Evolutionary conservation across 1,140 invertebrate genomes (phyloP), one percentile per base, ranked within the genome.

Genomic region (Globodera rostochiensis): DNA sequence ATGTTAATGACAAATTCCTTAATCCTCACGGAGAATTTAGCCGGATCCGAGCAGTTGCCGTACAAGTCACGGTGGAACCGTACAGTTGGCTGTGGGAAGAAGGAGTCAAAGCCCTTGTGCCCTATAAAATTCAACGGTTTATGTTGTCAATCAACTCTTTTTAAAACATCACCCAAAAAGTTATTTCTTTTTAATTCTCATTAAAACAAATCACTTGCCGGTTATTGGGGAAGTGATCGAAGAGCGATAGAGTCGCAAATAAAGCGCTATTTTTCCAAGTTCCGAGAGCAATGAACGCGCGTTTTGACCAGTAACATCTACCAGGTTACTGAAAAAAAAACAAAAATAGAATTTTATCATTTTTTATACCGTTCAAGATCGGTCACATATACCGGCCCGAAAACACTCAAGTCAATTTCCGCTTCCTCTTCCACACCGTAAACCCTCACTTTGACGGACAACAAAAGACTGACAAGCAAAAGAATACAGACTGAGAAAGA

Each of bases 191-290:
- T 53, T 53, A 53, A 53, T 9, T 53, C 1, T 5, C 50, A 53
- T 53, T 53, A 53, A 13, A 25, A 73, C 50, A 9, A 13, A 47
- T 53, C 9, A 15, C 46, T 74, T 64, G 53, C 74, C 74, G 4
- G 74, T 64, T 19, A 46, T 19, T 46, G 74, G 74, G 46, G 74
- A 76, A 76, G 57, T 45, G 46, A 76, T 76, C 49, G 57, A 76
- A 76, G 74, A 64, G 46, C 74, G 74, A 76, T 76, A 76, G 2
- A 76, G 49, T 7, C 74, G 74, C 36, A 76, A 66, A 50, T 76
- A 76, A 46, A 76, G 49, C 1, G 74, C 74, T 21, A 76, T 76
- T 57, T 76, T 76, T 4, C 74, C 74, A 6, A 64, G 57, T 64
- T 64, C 1, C 19, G 57, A 64, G 57, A 64, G 57, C 57, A 64